phyloP scores from a whole-genome alignment of 2,888 invertebrate genomes.

The Tinea trinotella region DNA sequence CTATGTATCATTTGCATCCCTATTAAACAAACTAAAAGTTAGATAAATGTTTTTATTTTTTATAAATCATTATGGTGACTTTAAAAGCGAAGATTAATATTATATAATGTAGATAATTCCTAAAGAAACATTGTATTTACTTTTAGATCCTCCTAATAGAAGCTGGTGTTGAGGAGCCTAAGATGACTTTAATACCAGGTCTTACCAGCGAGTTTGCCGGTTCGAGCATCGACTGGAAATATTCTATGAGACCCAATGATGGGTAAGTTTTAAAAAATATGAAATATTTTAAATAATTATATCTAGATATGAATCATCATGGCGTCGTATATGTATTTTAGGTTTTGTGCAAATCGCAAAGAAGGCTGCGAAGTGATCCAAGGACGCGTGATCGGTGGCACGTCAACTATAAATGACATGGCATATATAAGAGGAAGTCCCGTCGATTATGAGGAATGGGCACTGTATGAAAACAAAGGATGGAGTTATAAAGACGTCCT shows the following conservation, averaged over 20 bases:
- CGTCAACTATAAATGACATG: constrained; percentile 59
- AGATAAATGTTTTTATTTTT: too few relatives aligned
- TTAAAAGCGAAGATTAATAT: too few relatives aligned
- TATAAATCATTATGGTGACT: too few relatives aligned
- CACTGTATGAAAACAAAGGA: constrained; percentile 52
- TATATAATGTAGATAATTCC: too few relatives aligned
- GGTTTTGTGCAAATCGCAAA: constrained; percentile 53
- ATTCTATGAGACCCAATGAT: constrained; percentile 78
- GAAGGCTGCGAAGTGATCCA: constrained; percentile 57
- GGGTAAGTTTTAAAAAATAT: not conserved
- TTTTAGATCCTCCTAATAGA: constrained; percentile 74
- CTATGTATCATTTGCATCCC: too few relatives aligned
- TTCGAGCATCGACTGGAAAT: constrained; percentile 86
- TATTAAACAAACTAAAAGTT: too few relatives aligned
- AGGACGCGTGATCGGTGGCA: constrained; percentile 57
- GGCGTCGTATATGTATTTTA: constrained; percentile 37
- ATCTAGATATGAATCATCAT: too few relatives aligned
- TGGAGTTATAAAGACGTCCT: constrained; percentile 55
- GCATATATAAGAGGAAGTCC: constrained; percentile 62
- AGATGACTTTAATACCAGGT: constrained; percentile 80
- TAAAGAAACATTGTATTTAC: too few relatives aligned
- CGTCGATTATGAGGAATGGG: constrained; percentile 63
- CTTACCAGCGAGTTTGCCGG: constrained; percentile 80
- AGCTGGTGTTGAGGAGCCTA: constrained; percentile 83
- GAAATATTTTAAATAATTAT: not conserved